Conservation (phyloP, 2,113 vertebrate species). For the Colius striatus region DNA sequence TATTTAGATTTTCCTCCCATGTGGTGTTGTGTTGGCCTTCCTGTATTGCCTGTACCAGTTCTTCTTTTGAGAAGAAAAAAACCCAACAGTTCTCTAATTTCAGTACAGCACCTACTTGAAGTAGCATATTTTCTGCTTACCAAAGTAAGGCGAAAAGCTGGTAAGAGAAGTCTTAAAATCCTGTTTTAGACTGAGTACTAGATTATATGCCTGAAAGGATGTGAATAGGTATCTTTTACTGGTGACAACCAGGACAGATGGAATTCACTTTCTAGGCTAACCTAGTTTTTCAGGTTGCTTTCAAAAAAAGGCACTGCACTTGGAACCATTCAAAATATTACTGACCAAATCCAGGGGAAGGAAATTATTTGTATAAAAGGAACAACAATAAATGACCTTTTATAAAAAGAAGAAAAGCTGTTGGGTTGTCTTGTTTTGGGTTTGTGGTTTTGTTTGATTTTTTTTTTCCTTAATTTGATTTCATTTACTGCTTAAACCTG, state of each 20-base stretch:
- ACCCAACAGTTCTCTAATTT: neutral
- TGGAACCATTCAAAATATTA: neutral
- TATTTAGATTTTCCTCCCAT: neutral
- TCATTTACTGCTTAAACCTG: neutral
- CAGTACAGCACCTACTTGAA: neutral
- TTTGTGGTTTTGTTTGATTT: neutral
- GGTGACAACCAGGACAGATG: conserved; percentile 50
- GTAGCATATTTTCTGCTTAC: conserved; percentile 13
- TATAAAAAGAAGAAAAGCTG: neutral
- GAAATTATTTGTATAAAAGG: neutral
- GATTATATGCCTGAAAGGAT: conserved; percentile 55
- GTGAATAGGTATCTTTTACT: conserved; percentile 40
- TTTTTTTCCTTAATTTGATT: neutral
- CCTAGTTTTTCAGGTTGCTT: conserved; percentile 48
- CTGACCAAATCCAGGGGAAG: neutral
- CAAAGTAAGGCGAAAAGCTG: conserved; percentile 52
- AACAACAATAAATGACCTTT: neutral
- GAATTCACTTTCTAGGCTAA: conserved; percentile 54
- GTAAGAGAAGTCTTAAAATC: conserved; percentile 53
- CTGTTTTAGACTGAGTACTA: conserved; percentile 33
- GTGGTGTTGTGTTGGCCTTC: neutral
- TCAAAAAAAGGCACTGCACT: neutral
- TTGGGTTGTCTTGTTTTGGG: neutral
- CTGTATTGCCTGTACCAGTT: neutral
- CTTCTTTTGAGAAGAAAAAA: neutral